Conservation (phyloP, 2,113 vertebrate species). For the Syngnathus typhle region DNA sequence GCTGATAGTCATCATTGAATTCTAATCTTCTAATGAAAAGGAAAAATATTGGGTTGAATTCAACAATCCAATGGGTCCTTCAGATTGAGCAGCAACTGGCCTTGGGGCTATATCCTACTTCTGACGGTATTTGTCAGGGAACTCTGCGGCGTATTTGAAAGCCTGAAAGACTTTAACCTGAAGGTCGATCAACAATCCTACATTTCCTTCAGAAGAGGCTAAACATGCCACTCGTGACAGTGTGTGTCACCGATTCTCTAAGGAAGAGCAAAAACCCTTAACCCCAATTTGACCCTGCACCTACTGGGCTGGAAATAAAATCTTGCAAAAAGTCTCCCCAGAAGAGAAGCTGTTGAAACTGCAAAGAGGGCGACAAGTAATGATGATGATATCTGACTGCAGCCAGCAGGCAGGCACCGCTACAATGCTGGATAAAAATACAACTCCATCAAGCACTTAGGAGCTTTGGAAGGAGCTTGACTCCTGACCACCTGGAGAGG, state of each 20-base stretch:
- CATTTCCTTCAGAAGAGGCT: neutral
- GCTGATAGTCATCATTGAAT: no score
- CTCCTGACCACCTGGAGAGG: slow-evolving; percentile 54
- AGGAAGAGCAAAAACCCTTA: neutral
- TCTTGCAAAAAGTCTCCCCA: neutral
- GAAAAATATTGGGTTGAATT: neutral
- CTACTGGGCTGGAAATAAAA: neutral
- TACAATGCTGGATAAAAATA: slow-evolving; percentile 55
- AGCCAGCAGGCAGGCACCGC: slow-evolving; percentile 40
- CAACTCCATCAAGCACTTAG: slow-evolving; percentile 65
- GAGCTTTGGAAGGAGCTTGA: slow-evolving; percentile 54
- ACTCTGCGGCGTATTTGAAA: neutral
- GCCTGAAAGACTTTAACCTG: neutral
- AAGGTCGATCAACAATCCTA: neutral
- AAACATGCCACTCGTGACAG: neutral
- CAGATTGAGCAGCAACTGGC: no score
- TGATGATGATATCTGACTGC: slow-evolving; percentile 52
- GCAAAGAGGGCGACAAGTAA: neutral
- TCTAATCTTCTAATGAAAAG: no score
- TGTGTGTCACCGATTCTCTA: neutral
- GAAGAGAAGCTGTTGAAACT: neutral
- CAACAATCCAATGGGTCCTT: neutral
- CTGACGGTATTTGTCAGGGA: neutral
- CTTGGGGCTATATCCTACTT: neutral
- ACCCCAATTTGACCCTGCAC: slow-evolving; percentile 30